A percentile compares a stretch with the other conserved stretches of the same genome.
Evolutionary conservation across 2,797 vertebrate species (phyloP).

Genomic region (Glyptemys insculpta): DNA sequence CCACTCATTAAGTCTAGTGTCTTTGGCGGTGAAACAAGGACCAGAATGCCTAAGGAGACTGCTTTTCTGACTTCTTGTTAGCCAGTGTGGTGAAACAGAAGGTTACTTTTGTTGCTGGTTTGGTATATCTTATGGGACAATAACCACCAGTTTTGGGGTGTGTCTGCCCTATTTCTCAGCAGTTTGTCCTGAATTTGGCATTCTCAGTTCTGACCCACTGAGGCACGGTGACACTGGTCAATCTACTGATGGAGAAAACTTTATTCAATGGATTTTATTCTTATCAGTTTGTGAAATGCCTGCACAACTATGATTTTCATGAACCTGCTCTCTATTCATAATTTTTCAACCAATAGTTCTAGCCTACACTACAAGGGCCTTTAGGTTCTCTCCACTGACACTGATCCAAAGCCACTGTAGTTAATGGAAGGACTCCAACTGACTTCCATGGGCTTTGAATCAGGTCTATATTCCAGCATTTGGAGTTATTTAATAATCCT

Average conservation of each 20-base stretch:
- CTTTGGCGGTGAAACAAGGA: too few relatives aligned
- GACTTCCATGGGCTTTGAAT: background rate
- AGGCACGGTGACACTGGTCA: background rate
- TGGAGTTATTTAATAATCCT: background rate
- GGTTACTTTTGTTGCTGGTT: too few relatives aligned
- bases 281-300: background rate
- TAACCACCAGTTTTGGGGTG: too few relatives aligned
- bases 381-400: background rate
- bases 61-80: too few relatives aligned
- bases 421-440: background rate
- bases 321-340: background rate
- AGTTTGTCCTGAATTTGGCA: too few relatives aligned
- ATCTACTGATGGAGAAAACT: background rate
- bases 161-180: too few relatives aligned
- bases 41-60: too few relatives aligned
- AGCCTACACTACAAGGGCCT: background rate
- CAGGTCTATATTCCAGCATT: background rate
- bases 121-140: too few relatives aligned
- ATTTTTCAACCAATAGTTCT: background rate
- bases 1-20: too few relatives aligned
- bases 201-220: too few relatives aligned
- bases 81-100: too few relatives aligned
- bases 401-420: background rate
- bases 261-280: constrained; percentile 12
- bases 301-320: background rate